Evolutionary conservation across 2,888 invertebrate species (phyloP).

Genomic region (Pristionchus fissidentatus): DNA sequence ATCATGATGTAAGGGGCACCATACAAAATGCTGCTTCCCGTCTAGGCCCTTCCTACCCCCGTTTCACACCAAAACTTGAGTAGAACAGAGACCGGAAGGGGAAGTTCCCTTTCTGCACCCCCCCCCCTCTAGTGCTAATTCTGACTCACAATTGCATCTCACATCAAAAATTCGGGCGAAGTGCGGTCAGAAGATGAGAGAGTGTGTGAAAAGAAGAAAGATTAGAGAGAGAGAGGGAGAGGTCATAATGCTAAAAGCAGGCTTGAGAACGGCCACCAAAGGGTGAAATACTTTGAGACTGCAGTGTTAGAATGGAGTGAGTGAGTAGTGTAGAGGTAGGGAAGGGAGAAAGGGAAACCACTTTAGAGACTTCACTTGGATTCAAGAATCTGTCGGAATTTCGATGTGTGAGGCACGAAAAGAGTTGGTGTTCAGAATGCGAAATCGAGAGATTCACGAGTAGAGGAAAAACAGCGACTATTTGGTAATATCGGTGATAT

Average conservation of each 20-base stretch:
- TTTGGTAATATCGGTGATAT: background rate
- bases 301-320: constrained; percentile 9
- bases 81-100: background rate
- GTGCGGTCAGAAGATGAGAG: background rate
- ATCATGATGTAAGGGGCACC: too few relatives aligned
- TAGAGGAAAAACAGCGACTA: background rate
- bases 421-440: too few relatives aligned
- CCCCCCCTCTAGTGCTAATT: too few relatives aligned
- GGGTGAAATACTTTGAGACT: constrained; percentile 19
- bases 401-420: too few relatives aligned
- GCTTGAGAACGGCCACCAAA: constrained; percentile 27
- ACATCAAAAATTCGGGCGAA: constrained; percentile 12
- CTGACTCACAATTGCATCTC: too few relatives aligned
- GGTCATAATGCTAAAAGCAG: constrained; percentile 43
- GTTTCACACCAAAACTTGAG: background rate
- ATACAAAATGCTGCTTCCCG: too few relatives aligned
- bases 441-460: background rate
- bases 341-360: background rate
- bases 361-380: background rate
- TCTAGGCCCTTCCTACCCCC: too few relatives aligned
- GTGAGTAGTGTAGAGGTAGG: background rate
- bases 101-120: too few relatives aligned
- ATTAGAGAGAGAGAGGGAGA: constrained; percentile 5
- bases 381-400: too few relatives aligned
- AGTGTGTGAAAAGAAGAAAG: background rate